Evolutionary conservation across 2,797 vertebrate genomes (phyloP).

Genomic region (Enteromius mattozi): DNA sequence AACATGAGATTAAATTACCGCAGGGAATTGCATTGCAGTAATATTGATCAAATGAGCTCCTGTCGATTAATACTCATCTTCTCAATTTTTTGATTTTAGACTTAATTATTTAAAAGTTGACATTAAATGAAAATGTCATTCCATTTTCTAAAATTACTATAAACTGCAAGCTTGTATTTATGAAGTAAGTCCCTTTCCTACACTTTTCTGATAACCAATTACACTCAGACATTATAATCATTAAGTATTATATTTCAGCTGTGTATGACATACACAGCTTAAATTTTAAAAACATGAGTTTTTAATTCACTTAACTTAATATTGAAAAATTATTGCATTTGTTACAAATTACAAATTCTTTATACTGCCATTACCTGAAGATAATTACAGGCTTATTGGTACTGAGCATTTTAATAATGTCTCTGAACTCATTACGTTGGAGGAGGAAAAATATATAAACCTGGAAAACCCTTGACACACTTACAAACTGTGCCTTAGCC

Average conservation of each 20-base stretch:
- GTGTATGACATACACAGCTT: too few species aligned
- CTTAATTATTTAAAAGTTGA: not conserved
- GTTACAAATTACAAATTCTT: not conserved
- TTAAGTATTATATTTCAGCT: too few species aligned
- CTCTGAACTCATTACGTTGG: not conserved
- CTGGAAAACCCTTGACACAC: not conserved
- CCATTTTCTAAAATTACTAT: not conserved
- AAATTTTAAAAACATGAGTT: too few species aligned
- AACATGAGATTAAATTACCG: slow-evolving; percentile 2
- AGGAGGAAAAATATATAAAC: not conserved
- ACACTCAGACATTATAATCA: not conserved
- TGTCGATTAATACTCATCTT: not conserved
- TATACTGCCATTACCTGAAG: not conserved
- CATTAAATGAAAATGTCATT: not conserved
- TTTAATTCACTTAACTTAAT: not conserved
- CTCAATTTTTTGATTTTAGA: not conserved
- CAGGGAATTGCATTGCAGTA: not conserved
- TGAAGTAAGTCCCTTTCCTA: not conserved
- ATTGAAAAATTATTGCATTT: not conserved
- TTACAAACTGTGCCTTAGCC: not conserved
- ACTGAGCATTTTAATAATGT: not conserved
- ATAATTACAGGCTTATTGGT: slow-evolving; percentile 2
- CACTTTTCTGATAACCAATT: not conserved
- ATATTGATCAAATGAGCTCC: not conserved
- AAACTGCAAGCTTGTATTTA: not conserved